phyloP scores from a whole-genome alignment of 2,888 invertebrate species.

The Zelleria hepariella region DNA sequence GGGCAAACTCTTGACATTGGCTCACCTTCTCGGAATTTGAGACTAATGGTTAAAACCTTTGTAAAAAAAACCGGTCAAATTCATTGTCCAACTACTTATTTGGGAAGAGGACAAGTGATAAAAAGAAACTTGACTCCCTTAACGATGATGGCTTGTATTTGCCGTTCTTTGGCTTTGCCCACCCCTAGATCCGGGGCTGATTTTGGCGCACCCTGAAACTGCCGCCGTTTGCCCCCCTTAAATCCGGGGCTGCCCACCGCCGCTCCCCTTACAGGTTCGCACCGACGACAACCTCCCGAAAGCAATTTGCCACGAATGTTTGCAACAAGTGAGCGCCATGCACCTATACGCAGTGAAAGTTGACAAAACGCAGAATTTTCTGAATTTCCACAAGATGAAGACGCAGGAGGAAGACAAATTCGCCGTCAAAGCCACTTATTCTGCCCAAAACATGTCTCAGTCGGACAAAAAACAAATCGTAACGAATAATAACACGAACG shows the following conservation, averaged over 20 bases:
- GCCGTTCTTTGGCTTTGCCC: too few species aligned
- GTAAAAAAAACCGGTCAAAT: too few species aligned
- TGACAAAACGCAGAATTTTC: conserved; percentile 60
- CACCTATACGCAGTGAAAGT: conserved; percentile 58
- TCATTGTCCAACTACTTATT: too few species aligned
- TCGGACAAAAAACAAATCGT: conserved; percentile 17
- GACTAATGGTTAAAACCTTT: too few species aligned
- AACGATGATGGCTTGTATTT: too few species aligned
- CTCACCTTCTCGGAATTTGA: too few species aligned
- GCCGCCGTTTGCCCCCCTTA: too few species aligned
- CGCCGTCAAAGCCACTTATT: conserved; percentile 30
- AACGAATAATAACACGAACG: too few species aligned
- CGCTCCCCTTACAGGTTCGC: conserved; percentile 37
- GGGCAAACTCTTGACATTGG: too few species aligned
- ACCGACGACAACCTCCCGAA: conserved; percentile 57
- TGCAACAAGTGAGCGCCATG: conserved; percentile 51
- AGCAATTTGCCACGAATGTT: conserved; percentile 65
- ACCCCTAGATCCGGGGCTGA: neutral
- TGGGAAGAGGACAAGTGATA: too few species aligned
- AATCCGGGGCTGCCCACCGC: too few species aligned
- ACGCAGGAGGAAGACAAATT: conserved; percentile 26
- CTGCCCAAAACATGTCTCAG: conserved; percentile 26
- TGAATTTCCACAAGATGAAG: conserved; percentile 54
- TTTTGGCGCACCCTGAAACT: neutral
- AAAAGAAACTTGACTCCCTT: too few species aligned